Percentiles rank a stretch among this genome's conserved stretches.
phyloP scores from a whole-genome alignment of 2,797 vertebrate genomes.

The Silurus aristotelis region DNA sequence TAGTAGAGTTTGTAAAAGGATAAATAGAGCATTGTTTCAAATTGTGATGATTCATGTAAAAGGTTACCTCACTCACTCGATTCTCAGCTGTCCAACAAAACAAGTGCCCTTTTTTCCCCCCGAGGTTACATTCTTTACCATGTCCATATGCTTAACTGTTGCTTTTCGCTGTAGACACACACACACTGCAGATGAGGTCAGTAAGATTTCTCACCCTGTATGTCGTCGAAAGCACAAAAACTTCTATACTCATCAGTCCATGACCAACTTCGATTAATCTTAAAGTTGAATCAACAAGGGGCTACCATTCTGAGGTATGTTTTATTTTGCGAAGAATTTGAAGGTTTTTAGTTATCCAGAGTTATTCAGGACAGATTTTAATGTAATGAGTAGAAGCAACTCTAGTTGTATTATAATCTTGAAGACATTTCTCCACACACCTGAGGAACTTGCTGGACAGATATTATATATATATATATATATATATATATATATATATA shows the following conservation, averaged over 20 bases:
- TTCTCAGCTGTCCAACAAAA: conserved; percentile 21
- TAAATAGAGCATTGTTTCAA: conserved; percentile 41
- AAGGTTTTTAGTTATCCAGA: conserved; percentile 9
- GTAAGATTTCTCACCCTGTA: conserved; percentile 41
- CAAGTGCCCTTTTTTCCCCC: background rate
- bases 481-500: no score
- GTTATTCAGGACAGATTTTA: background rate
- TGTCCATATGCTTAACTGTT: conserved; percentile 9
- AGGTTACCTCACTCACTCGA: conserved; percentile 21
- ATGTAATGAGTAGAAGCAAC: conserved; percentile 32
- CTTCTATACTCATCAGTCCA: conserved; percentile 1
- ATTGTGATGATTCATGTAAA: conserved; percentile 32
- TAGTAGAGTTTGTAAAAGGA: conserved; percentile 46
- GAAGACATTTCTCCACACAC: conserved; percentile 24
- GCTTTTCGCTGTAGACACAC: conserved; percentile 34
- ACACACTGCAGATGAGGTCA: conserved; percentile 20
- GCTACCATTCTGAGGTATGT: background rate
- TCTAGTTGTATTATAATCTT: conserved; percentile 15
- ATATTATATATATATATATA: background rate
- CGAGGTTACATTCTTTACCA: background rate
- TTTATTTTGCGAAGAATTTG: background rate
- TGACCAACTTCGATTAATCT: conserved; percentile 27
- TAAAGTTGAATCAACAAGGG: conserved; percentile 14
- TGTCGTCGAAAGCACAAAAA: conserved; percentile 25
- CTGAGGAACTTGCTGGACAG: background rate